Evolutionary conservation across 2,797 vertebrate genomes (phyloP), one percentile per base, ranked within the genome.

Genomic region (Potorous gilbertii): DNA sequence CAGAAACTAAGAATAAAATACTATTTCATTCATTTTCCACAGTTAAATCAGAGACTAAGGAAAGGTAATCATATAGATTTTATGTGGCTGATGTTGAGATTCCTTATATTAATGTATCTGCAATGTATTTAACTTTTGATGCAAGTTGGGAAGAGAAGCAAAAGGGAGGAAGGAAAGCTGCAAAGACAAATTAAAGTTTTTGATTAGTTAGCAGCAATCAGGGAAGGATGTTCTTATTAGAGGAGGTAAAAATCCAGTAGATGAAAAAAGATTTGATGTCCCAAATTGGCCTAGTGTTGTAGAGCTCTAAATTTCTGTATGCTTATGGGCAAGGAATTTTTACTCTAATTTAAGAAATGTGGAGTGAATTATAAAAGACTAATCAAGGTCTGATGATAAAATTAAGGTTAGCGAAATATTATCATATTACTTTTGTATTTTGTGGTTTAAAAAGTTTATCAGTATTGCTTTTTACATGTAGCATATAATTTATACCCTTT

Each of bases 41-140:
- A 87, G 27, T 87, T 50, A 87, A 87, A 27, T 21, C 24, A 46
- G 21, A 81, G 21, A 27, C 24, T 87, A 87, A 50, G 24, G 40
- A 87, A 87, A 27, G 31, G 5, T 27, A 50, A 87, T 27, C 21
- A 50, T 50, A 46, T 87, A 87, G 24, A 50, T 87, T 87, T 87
- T 87, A 24, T 87, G 21, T 24, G 74, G 40, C 40, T 27, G 21
- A 50, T 27, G 21, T 50, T 0, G 40, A 27, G 40, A 46, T 11
- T 46, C 24, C 3, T 81, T 81, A 46, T 46, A 46, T 28, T 46
- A 87, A 87, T 50, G 40, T 11, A 50, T 87, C 24, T 27, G 21
- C 50, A 11, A 4, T 87, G 2, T 59, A 91, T 92, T 87, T 91
- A 66, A 55, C 40, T 3, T 96, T 95, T 59, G 81, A 94, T n/a